These are phyloP conservation scores for Bufotes viridis DNA, from an alignment of 2,797 vertebrate genomes.

Conservation along the genomic window DNA sequence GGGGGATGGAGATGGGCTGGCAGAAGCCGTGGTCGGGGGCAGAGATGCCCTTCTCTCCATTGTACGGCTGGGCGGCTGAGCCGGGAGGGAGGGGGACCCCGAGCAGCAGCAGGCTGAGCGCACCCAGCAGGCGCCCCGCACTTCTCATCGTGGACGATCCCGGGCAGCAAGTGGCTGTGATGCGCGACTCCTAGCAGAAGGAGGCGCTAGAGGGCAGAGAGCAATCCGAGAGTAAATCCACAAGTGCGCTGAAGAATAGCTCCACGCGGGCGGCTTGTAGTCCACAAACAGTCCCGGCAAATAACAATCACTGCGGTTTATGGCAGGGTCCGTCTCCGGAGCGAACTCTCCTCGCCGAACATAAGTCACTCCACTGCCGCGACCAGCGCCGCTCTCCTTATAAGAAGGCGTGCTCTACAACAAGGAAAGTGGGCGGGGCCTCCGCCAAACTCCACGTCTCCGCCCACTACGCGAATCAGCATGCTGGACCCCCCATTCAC, in stretches of 20 bases:
- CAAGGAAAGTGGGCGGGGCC: slow-evolving; percentile 59
- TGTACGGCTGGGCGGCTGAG: slow-evolving; percentile 73
- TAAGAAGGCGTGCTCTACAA: slow-evolving; percentile 65
- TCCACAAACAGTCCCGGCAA: not conserved
- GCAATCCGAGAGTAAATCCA: not conserved
- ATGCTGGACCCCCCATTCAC: slow-evolving; percentile 82
- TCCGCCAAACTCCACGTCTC: slow-evolving; percentile 33
- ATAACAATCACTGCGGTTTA: no score
- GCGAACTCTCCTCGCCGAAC: not conserved
- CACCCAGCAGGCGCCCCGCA: slow-evolving; percentile 68
- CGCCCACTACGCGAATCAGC: slow-evolving; percentile 63
- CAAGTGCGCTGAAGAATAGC: not conserved
- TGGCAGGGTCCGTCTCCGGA: not conserved
- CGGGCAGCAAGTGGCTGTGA: slow-evolving; percentile 62
- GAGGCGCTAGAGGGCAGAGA: slow-evolving; percentile 49
- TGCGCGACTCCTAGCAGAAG: slow-evolving; percentile 45
- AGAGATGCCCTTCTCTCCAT: slow-evolving; percentile 88
- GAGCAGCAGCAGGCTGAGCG: slow-evolving; percentile 63
- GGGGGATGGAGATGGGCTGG: slow-evolving; percentile 88
- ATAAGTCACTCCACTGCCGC: not conserved
- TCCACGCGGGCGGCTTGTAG: not conserved
- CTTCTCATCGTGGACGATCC: slow-evolving; percentile 45
- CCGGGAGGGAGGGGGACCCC: slow-evolving; percentile 60
- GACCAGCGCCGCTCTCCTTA: slow-evolving; percentile 14
- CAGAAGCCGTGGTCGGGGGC: slow-evolving; percentile 93